Evolutionary conservation across 2,888 invertebrate species (phyloP).

Genomic region (Macaria notata): DNA sequence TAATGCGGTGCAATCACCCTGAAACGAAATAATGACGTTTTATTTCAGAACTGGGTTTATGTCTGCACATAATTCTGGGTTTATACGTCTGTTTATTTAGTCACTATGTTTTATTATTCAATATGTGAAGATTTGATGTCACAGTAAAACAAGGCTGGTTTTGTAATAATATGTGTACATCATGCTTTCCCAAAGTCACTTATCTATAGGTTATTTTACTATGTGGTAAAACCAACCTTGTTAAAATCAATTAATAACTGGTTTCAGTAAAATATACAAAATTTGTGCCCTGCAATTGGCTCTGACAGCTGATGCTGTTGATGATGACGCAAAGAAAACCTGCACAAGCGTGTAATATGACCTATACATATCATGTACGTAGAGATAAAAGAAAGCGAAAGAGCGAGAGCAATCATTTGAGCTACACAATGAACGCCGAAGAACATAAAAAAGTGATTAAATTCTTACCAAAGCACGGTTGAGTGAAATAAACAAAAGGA

Average conservation of each 20-base stretch:
- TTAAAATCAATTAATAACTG: too few relatives aligned
- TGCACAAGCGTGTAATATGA: slow-evolving; percentile 6
- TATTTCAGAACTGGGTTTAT: slow-evolving; percentile 2
- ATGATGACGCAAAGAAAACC: slow-evolving; percentile 7
- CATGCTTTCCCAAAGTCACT: too few relatives aligned
- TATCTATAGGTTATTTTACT: too few relatives aligned
- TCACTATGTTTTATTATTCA: too few relatives aligned
- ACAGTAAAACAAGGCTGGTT: too few relatives aligned
- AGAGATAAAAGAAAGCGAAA: slow-evolving; percentile 19
- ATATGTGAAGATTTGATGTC: too few relatives aligned
- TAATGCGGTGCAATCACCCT: slow-evolving; percentile 35
- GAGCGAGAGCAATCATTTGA: slow-evolving; percentile 23
- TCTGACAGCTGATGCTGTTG: too few relatives aligned
- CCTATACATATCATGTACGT: background rate
- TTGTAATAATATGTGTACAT: too few relatives aligned
- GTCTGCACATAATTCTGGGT: background rate
- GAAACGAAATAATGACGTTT: slow-evolving; percentile 23
- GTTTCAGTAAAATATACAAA: too few relatives aligned
- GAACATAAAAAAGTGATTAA: slow-evolving; percentile 36
- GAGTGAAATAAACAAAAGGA: slow-evolving; percentile 45
- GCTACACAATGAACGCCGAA: slow-evolving; percentile 17
- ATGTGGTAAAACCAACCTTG: too few relatives aligned
- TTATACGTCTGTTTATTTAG: too few relatives aligned
- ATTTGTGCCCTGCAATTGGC: too few relatives aligned
- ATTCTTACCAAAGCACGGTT: slow-evolving; percentile 49